phyloP scores from a whole-genome alignment of 2,113 vertebrate genomes.

The Syrmaticus mikado region DNA sequence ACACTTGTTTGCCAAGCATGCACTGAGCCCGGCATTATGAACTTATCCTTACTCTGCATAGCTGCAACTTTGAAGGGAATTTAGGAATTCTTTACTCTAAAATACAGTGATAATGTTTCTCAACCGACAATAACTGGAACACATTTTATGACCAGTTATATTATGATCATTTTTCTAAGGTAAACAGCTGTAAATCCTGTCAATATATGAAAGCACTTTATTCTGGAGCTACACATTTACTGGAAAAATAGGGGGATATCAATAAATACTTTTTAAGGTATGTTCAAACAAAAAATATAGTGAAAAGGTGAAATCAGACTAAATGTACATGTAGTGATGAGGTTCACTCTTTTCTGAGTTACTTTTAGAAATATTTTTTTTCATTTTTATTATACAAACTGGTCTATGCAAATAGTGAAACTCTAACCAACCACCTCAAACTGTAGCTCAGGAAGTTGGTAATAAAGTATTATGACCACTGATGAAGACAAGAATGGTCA shows the following conservation, averaged over 20 bases:
- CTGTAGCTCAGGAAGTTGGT: neutral
- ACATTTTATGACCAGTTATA: neutral
- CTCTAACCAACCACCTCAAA: neutral
- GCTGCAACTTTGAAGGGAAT: neutral
- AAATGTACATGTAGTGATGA: neutral
- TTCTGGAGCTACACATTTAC: neutral
- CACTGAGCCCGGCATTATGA: neutral
- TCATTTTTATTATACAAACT: neutral
- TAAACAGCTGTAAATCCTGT: neutral
- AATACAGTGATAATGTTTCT: neutral
- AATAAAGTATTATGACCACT: neutral
- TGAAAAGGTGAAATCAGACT: neutral
- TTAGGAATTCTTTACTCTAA: neutral
- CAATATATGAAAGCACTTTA: neutral
- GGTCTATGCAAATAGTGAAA: neutral
- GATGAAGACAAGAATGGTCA: neutral
- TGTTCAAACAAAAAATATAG: neutral
- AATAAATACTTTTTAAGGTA: neutral
- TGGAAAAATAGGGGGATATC: neutral
- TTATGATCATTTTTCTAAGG: neutral
- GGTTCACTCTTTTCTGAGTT: neutral
- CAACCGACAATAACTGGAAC: neutral
- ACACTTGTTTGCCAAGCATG: neutral
- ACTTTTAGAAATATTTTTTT: neutral
- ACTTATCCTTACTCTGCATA: neutral